Evolutionary conservation across 2,888 invertebrate species (phyloP).

Genomic region (Epirrhoe tristata): DNA sequence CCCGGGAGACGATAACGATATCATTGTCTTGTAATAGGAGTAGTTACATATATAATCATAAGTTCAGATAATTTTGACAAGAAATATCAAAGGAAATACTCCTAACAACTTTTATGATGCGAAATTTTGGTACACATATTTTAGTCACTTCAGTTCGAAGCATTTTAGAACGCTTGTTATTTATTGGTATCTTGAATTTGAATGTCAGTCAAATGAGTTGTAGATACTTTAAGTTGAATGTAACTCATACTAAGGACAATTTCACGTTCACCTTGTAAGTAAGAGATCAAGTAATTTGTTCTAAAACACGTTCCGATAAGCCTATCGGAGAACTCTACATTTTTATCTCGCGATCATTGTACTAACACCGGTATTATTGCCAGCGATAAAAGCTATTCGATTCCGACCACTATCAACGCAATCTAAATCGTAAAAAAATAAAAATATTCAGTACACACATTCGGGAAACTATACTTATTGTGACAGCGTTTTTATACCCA

Average conservation of each 20-base stretch:
- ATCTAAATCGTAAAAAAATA: conserved; percentile 43
- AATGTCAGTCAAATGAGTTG: background rate
- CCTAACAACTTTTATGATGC: background rate
- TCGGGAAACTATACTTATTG: conserved; percentile 46
- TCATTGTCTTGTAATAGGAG: conserved; percentile 62
- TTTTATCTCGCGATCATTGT: conserved; percentile 39
- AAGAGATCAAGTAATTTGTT: conserved; percentile 6
- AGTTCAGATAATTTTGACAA: conserved; percentile 10
- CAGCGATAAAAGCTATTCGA: conserved; percentile 47
- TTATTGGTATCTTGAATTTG: background rate
- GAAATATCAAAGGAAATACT: background rate
- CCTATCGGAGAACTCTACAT: conserved; percentile 20
- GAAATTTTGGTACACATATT: background rate
- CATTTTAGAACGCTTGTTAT: background rate
- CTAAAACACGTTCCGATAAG: conserved; percentile 8
- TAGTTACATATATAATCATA: conserved; percentile 21
- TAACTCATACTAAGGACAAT: background rate
- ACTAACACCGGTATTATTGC: conserved; percentile 38
- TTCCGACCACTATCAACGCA: conserved; percentile 44
- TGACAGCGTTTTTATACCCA: conserved; percentile 50
- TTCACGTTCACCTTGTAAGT: background rate
- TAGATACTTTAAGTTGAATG: background rate
- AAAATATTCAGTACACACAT: conserved; percentile 49
- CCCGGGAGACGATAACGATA: conserved; percentile 67
- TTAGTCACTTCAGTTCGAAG: background rate